Conservation (phyloP, 2,113 vertebrate species). For the Piaya cayana region DNA sequence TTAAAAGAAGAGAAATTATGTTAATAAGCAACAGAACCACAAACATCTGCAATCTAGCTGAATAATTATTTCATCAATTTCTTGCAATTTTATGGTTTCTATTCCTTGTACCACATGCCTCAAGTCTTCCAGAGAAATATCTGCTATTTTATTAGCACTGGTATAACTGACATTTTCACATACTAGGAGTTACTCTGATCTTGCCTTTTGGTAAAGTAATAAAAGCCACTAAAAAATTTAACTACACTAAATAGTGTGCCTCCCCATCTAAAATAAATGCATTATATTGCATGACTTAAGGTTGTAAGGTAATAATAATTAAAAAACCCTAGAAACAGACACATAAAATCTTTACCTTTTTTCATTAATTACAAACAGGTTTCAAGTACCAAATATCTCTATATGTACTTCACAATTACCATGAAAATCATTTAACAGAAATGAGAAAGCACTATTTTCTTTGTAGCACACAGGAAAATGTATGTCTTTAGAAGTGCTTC, state of each 20-base stretch:
- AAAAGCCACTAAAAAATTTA: conserved; percentile 5
- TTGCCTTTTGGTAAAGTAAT: neutral
- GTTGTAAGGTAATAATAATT: neutral
- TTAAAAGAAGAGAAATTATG: neutral
- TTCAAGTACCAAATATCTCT: neutral
- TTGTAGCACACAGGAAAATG: neutral
- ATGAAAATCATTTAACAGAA: neutral
- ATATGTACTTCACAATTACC: neutral
- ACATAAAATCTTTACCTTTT: neutral
- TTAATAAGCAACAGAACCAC: neutral
- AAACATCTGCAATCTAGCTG: neutral
- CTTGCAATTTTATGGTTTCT: neutral
- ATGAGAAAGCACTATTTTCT: neutral
- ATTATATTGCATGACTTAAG: neutral
- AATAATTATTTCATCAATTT: neutral
- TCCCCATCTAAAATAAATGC: neutral
- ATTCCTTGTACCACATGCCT: neutral
- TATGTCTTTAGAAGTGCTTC: neutral
- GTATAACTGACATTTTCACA: neutral
- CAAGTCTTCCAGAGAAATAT: neutral
- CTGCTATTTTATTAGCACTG: neutral
- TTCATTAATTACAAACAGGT: neutral
- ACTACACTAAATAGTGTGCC: neutral
- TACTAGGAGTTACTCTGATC: neutral
- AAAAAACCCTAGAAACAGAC: neutral